phyloP scores from a whole-genome alignment of 2,888 invertebrate genomes.

The Himalopsyche kuldschensis region DNA sequence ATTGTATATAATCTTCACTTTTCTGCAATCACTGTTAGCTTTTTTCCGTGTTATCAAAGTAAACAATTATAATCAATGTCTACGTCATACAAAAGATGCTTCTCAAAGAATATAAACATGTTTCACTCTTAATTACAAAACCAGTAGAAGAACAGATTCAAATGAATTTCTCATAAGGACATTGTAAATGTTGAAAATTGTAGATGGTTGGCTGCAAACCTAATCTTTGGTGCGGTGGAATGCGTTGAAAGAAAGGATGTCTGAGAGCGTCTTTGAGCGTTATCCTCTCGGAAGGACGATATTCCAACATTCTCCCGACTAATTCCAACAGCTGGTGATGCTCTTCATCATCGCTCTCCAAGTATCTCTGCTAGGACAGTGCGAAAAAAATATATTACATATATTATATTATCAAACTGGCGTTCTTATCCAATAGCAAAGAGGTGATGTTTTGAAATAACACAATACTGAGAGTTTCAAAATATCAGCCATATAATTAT shows the following conservation, averaged over 20 bases:
- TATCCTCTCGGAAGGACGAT: slow-evolving; percentile 90
- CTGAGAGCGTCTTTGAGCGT: slow-evolving; percentile 83
- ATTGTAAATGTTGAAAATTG: not conserved
- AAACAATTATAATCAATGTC: no score
- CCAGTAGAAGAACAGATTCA: no score
- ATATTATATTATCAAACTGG: not conserved
- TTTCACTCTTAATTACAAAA: no score
- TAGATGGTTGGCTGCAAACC: slow-evolving; percentile 47
- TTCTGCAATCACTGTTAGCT: no score
- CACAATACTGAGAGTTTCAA: no score
- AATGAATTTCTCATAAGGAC: no score
- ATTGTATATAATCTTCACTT: no score
- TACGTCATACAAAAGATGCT: no score
- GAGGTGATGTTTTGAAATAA: no score
- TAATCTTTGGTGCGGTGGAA: slow-evolving; percentile 77
- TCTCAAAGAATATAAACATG: no score
- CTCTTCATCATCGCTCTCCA: slow-evolving; percentile 84
- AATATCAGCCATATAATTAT: no score
- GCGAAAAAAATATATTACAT: slow-evolving; percentile 15
- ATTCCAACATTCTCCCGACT: slow-evolving; percentile 94
- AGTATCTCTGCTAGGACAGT: slow-evolving; percentile 73
- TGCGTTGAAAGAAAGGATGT: slow-evolving; percentile 91
- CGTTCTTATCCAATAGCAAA: not conserved
- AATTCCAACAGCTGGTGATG: slow-evolving; percentile 93
- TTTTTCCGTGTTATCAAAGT: no score